Base-by-base conservation (phyloP, 2,113 vertebrate species). In the Nothoprocta pentlandii region DNA sequence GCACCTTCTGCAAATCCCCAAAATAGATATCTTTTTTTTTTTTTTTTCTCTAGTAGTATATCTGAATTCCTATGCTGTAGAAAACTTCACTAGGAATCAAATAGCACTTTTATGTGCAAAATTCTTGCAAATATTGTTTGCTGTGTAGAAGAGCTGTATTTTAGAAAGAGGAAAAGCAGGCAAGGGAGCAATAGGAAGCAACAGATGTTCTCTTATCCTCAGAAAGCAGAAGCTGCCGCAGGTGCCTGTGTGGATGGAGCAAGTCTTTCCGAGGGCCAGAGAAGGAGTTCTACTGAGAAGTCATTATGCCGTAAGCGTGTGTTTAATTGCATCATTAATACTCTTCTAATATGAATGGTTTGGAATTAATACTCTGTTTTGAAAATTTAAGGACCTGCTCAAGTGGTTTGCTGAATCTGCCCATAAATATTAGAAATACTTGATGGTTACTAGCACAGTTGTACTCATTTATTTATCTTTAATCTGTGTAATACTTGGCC, bases 371-470 rank as follows among this genome's bases (percentile, higher is more conserved):
- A 2, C 49, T 36, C 41, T 17, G 30, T 26, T 61, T 46, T 75
- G 54, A 28, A 78, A 68, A 11, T 11, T 41, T 34, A 23, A 28
- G 74, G 44, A 36, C 74, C 20, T 23, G 28, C n/a, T 73, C 9
- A 30, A 69, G 46, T 54, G 2, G 0, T 46, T 39, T 42, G 17
- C 30, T 51, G 62, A 58, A 20, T 58, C 47, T 30, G 41, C 47
- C 41, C 56, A 42, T 39, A 3, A 44, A 9, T 9, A 74, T 22
- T 74, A 32, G 42, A 44, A 51, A 34, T 10, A n/a, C 42, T 39
- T 26, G 12, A 36, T 1, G 0, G 42, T 25, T 41, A 28, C 10
- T 28, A 17, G 36, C 4, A 6, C 32, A n/a, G 7, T 10, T 6
- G 36, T 14, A 23, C 26, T 32, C 2, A 0, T 28, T 34, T 74